Conservation (phyloP, 2,888 invertebrate species). For the Lamellibrachia satsuma region DNA sequence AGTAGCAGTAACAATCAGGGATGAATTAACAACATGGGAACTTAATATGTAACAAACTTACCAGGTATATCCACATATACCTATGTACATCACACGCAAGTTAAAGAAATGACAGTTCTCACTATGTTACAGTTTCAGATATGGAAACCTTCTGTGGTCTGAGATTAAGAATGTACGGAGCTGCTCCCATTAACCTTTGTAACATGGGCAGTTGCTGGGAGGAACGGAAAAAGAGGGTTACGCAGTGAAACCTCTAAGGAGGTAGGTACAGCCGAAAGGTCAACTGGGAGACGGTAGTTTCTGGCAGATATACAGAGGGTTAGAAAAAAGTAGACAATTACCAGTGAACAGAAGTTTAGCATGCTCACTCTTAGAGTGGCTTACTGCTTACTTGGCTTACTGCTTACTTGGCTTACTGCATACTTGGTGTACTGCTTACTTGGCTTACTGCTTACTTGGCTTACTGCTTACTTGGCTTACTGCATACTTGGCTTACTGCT, state of each 20-base stretch:
- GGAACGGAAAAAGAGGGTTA: neutral
- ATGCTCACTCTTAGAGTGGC: neutral
- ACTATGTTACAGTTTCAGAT: neutral
- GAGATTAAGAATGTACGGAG: neutral
- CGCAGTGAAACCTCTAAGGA: neutral
- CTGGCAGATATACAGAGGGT: neutral
- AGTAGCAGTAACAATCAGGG: too few relatives aligned
- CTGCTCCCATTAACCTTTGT: neutral
- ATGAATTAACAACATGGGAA: too few relatives aligned
- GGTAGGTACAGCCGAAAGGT: neutral
- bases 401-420: too few relatives aligned
- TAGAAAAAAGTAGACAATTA: neutral
- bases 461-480: too few relatives aligned
- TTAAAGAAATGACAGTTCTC: neutral
- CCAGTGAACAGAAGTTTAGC: neutral
- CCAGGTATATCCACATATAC: too few relatives aligned
- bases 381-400: too few relatives aligned
- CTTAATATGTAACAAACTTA: too few relatives aligned
- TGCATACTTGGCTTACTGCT: too few relatives aligned
- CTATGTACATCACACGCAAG: neutral
- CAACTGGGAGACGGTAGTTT: neutral
- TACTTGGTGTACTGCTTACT: too few relatives aligned
- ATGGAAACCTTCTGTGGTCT: neutral
- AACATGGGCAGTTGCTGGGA: neutral
- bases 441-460: too few relatives aligned